Evolutionary conservation across 2,888 invertebrate genomes (phyloP), one percentile per base, ranked within the genome.

Genomic region (Drosophila mayaguana): DNA sequence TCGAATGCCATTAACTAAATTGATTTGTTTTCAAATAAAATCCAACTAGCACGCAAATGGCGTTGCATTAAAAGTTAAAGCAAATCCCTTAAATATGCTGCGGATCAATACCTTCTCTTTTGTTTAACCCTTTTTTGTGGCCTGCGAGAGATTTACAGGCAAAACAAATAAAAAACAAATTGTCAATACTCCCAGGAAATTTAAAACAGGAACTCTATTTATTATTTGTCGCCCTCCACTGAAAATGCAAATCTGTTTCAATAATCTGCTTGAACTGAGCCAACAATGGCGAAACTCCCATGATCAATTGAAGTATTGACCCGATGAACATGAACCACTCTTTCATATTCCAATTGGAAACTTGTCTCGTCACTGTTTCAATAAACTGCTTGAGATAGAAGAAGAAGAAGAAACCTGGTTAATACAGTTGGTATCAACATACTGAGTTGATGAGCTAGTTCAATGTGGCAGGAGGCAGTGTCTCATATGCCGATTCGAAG

Each of bases 11-110:
- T 76, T 78, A 73, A 73, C 50, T 55, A 62, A 76, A 77, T 77
- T 78, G 78, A 78, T 73, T 73, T 78, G 64, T 57, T 76, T 69
- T 11, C 51, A 78, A 73, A 78, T 68, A 65, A 73, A 69, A 53
- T 59, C 42, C n/a, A 46, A 46, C 28, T 22, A 38, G 18, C 61
- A 59, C 28, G 57, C 50, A 63, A 72, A 77, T 64, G 59, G 53
- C 53, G n/a, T 25, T 32, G 63, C 72, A 63, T 68, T 75, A 54
- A 76, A 67, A 67, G 66, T 72, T 53, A 66, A 63, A 56, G 55
- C 34, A 56, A 56, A 32, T 20, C 32, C 59, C 55, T 45, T 65
- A 56, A 61, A 56, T 40, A 59, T 70, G 43, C 34, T 32, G 34
- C 32, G 14, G n/a, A 3, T 40, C 16, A 53, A n/a, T 22, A n/a